Base-by-base conservation (phyloP, 2,888 invertebrate genomes). In the Corythucha ciliata region DNA sequence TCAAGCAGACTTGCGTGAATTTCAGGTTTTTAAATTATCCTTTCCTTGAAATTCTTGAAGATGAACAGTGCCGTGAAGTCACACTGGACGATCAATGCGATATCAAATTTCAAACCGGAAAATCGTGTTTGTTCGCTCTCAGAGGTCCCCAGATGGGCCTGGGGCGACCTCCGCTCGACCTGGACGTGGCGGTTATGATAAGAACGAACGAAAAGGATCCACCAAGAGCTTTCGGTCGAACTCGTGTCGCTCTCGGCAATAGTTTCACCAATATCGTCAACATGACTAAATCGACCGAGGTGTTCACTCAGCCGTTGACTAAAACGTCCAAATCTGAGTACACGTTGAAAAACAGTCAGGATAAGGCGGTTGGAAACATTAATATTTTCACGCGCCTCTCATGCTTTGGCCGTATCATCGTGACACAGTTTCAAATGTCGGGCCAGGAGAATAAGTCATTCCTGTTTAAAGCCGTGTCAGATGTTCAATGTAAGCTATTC, bases 331-430 rank as follows among this genome's bases (percentile, higher is more conserved):
- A 48, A 18, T 57, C 56, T 18, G 52, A 48, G 1, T 58, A 53
- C 34, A 41, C 48, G 2, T 20, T 60, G 16, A 22, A 61, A 25
- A 49, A 59, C n/a, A 48, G 57, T 5, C 55, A 39, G 12, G 60
- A 61, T 12, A 57, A 60, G 2, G 62, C 29, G 14, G 46, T 62
- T 4, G 67, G 67, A 34, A 62, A 58, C n/a, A 63, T 68, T 24
- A 57, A 59, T 5, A 52, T 65, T 2, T 65, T 64, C 36, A 39
- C 65, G 2, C 53, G 64, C 39, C 57, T 68, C 2, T 63, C 65
- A 2, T 65, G 65, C 44, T 64, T 63, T 51, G 67, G 66, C 4
- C 63, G 64, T 48, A 61, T 62, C 5, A 61, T 67, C 16, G 61
- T 63, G 1, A 66, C 65, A 1, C 63, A 63, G 48, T 57, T 57